These are phyloP conservation scores for Antheraea yamamai DNA, from an alignment of 2,888 invertebrate genomes.

Conservation along the genomic window DNA sequence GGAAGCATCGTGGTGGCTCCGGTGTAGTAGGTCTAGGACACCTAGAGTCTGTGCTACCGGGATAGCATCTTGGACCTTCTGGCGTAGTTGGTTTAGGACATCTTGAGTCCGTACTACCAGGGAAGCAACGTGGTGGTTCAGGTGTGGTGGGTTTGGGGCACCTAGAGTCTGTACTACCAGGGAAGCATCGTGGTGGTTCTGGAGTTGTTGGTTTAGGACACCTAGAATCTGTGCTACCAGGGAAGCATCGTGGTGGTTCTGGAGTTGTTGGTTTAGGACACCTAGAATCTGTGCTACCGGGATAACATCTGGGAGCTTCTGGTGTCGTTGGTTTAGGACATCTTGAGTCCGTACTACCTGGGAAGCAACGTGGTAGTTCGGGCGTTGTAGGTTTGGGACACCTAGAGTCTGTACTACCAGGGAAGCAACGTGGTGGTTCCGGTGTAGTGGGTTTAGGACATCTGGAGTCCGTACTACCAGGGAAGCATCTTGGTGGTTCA, in stretches of 20 bases:
- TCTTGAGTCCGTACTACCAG: too few relatives aligned
- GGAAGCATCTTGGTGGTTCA: too few relatives aligned
- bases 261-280: conserved; percentile 40
- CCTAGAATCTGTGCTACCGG: conserved; percentile 41
- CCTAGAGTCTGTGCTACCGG: conserved; percentile 45
- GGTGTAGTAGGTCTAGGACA: conserved; percentile 45
- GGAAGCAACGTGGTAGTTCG: conserved; percentile 46
- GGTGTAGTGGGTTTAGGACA: conserved; percentile 41
- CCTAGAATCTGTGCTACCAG: conserved; percentile 59
- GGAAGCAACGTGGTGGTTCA: too few relatives aligned
- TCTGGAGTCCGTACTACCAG: neutral
- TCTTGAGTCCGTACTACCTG: conserved; percentile 47
- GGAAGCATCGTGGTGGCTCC: conserved; percentile 33
- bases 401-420: conserved; percentile 27
- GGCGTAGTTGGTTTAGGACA: too few relatives aligned
- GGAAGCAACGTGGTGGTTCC: conserved; percentile 32
- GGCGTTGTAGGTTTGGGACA: conserved; percentile 33
- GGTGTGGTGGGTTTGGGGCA: too few relatives aligned
- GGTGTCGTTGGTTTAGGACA: conserved; percentile 40
- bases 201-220: conserved; percentile 49
- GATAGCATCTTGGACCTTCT: conserved; percentile 29
- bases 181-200: conserved; percentile 36
- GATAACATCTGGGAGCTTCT: conserved; percentile 38
- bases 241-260: conserved; percentile 49
- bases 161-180: neutral